These are phyloP conservation scores for Phainopepla nitens DNA, from an alignment of 2,113 vertebrate species.

Conservation along the genomic window DNA sequence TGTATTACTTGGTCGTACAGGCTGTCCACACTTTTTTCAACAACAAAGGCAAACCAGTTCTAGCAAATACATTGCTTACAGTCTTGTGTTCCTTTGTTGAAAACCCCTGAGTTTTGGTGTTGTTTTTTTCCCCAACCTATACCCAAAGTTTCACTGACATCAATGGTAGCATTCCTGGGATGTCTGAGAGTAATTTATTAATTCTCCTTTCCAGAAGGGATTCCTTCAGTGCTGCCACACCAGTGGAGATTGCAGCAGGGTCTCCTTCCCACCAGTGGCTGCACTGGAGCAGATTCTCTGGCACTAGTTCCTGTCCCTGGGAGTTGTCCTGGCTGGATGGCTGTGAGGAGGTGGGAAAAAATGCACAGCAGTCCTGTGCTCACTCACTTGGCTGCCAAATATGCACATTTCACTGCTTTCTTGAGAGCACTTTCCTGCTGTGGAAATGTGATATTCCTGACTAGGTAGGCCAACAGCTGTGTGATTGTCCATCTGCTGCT, in stretches of 20 bases:
- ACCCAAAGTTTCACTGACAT: background rate
- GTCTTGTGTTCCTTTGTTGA: background rate
- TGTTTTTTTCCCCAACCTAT: background rate
- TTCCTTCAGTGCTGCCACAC: background rate
- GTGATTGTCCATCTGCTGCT: background rate
- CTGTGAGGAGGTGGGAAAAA: background rate
- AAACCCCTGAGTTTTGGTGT: background rate
- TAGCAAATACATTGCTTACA: background rate
- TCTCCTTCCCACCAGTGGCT: background rate
- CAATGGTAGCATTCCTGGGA: background rate
- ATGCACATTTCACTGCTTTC: background rate
- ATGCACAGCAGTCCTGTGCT: background rate
- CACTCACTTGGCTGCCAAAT: background rate
- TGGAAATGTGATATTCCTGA: background rate
- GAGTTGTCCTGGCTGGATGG: background rate
- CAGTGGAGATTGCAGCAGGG: fast-evolving
- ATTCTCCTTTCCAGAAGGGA: background rate
- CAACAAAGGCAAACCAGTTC: background rate
- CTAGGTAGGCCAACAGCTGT: background rate
- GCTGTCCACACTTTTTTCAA: background rate
- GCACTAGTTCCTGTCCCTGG: background rate
- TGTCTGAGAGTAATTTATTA: background rate
- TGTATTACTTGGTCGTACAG: background rate
- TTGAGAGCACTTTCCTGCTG: background rate
- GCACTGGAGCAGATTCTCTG: background rate